Evolutionary conservation across 1,140 invertebrate species (phyloP).

Genomic region (Sesamia nonagrioides): DNA sequence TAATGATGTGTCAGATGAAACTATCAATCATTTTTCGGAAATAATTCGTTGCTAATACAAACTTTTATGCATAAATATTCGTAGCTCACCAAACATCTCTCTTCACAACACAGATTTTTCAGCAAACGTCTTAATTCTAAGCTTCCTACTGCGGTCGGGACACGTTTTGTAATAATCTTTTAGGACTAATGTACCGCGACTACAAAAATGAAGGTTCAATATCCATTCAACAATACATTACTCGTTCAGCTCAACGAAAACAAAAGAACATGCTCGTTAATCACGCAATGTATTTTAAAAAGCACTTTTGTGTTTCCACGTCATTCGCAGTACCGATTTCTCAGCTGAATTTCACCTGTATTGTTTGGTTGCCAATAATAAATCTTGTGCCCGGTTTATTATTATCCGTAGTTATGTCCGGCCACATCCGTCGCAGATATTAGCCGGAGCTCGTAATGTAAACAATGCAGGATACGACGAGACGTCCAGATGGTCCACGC

Average conservation of each 20-base stretch:
- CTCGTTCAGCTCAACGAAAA: not conserved
- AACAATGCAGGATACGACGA: not conserved
- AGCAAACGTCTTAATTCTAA: not conserved
- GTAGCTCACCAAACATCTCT: not conserved
- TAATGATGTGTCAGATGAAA: not conserved
- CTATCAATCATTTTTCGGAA: constrained; percentile 19
- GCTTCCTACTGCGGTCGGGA: not conserved
- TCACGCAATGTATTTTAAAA: constrained; percentile 1
- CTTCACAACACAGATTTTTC: not conserved
- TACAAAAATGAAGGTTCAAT: not conserved
- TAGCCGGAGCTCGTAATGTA: not conserved
- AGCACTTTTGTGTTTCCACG: not conserved
- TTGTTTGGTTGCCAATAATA: not conserved
- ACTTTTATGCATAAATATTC: constrained; percentile 4
- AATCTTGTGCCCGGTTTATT: not conserved
- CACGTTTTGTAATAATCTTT: not conserved
- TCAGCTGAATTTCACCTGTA: not conserved
- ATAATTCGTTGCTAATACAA: constrained; percentile 11
- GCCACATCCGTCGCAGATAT: constrained; percentile 13
- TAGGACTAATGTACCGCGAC: not conserved
- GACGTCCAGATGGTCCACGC: not conserved
- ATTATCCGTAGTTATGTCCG: constrained; percentile 3
- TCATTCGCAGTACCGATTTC: not conserved
- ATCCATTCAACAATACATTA: constrained; percentile 7
- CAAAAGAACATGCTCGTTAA: too few species aligned